Conservation (phyloP, 2,113 vertebrate genomes). For the Sprattus sprattus region DNA sequence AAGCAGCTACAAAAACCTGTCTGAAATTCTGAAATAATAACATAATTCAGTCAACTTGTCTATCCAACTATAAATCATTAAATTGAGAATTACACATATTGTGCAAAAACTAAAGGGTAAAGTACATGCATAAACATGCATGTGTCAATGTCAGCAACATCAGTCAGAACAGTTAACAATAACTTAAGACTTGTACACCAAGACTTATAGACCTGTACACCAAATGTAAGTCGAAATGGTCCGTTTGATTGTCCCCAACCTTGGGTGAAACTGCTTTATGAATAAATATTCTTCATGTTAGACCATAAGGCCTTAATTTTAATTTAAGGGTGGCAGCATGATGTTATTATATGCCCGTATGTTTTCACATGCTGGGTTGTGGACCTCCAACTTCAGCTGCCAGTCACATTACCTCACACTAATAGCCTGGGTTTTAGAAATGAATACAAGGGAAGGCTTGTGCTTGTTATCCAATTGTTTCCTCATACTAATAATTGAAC, state of each 20-base stretch:
- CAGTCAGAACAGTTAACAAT: neutral
- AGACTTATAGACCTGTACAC: neutral
- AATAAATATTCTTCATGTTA: neutral
- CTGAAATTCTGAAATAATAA: neutral
- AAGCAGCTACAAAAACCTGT: neutral
- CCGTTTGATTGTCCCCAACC: neutral
- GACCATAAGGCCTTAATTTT: neutral
- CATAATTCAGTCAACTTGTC: neutral
- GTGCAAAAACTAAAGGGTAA: neutral
- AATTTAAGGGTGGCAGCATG: neutral
- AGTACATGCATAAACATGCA: neutral
- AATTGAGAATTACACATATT: neutral
- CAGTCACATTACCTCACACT: neutral
- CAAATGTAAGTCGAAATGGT: neutral
- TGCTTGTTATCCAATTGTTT: neutral
- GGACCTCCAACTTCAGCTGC: neutral
- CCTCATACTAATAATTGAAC: neutral
- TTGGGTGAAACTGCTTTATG: neutral
- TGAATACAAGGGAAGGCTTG: neutral
- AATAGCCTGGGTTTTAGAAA: neutral
- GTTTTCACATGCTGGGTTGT: neutral
- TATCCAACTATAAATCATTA: neutral
- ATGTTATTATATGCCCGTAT: neutral
- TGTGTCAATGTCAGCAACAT: neutral
- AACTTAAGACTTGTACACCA: neutral